phyloP scores from a whole-genome alignment of 2,888 invertebrate species.

The Flexamia atlantica region DNA sequence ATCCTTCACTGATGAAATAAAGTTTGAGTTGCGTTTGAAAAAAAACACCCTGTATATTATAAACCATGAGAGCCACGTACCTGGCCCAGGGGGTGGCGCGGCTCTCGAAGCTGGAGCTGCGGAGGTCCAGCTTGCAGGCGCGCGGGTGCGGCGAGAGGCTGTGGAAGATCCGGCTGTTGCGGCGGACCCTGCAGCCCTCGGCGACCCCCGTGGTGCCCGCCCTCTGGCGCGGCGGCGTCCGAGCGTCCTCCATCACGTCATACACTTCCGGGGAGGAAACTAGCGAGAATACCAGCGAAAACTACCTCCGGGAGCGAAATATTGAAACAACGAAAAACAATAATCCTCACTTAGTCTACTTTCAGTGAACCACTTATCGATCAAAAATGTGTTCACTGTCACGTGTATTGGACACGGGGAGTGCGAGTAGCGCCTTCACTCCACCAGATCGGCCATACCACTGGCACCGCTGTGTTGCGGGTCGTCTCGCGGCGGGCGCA shows the following conservation, averaged over 20 bases:
- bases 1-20: no score
- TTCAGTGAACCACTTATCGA: not conserved
- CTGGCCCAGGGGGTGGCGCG: conserved; percentile 73
- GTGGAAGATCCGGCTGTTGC: conserved; percentile 50
- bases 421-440: not conserved
- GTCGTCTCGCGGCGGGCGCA: not conserved
- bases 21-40: no score
- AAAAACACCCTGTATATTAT: no score
- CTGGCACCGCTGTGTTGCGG: conserved; percentile 1
- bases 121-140: conserved; percentile 74
- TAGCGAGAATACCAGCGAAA: not conserved
- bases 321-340: not conserved
- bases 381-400: not conserved
- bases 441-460: not conserved
- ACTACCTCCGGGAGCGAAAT: not conserved
- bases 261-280: not conserved
- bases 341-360: not conserved
- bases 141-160: conserved; percentile 71
- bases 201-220: conserved; percentile 48
- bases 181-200: not conserved
- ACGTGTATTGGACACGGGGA: not conserved
- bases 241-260: not conserved
- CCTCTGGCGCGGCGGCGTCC: conserved; percentile 50
- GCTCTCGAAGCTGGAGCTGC: conserved; percentile 75
- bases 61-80: no score